Conservation (phyloP, 2,113 vertebrate genomes). For the Phylloscopus trochiloides region DNA sequence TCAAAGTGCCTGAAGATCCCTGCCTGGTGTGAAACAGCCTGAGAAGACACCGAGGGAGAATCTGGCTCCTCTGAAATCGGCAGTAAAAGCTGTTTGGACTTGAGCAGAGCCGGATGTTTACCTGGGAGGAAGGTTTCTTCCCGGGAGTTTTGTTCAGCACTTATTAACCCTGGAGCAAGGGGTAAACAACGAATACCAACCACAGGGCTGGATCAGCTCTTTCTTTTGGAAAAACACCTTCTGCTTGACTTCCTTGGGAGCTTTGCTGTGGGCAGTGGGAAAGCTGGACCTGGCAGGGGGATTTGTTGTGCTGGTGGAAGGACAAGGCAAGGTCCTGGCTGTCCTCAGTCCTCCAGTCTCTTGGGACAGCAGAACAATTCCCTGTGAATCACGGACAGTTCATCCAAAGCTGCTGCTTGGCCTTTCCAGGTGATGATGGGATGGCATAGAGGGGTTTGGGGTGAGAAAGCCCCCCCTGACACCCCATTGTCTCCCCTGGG, state of each 20-base stretch:
- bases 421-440: background rate
- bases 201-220: background rate
- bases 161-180: background rate
- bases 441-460: no score
- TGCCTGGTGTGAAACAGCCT: background rate
- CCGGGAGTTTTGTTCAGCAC: background rate
- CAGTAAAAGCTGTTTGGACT: background rate
- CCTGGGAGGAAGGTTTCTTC: background rate
- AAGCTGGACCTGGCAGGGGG: background rate
- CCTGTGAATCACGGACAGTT: no score
- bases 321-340: background rate
- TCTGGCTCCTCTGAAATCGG: background rate
- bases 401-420: background rate
- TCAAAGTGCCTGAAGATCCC: background rate
- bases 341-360: accelerated
- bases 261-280: background rate
- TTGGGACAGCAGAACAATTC: background rate
- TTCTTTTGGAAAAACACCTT: background rate
- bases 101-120: background rate
- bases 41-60: background rate
- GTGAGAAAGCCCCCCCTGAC: background rate
- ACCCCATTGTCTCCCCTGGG: accelerated
- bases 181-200: background rate
- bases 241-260: background rate
- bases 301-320: background rate